Conservation (phyloP, 2,113 vertebrate genomes). For the Nothobranchius furzeri region DNA sequence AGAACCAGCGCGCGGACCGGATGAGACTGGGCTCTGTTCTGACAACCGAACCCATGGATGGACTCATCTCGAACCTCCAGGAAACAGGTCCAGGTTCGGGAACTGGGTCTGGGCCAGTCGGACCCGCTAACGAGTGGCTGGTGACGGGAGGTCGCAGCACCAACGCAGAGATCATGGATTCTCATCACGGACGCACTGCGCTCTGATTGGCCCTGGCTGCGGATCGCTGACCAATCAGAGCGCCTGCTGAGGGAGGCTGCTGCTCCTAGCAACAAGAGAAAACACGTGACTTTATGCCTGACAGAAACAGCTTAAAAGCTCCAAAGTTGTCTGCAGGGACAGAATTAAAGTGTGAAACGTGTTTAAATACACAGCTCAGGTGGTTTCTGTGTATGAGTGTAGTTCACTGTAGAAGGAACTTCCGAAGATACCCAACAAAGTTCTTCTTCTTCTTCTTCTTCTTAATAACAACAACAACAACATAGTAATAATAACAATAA, state of each 20-base stretch:
- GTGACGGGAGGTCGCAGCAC: background rate
- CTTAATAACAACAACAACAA: too few relatives aligned
- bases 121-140: background rate
- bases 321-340: too few relatives aligned
- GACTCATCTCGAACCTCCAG: too few relatives aligned
- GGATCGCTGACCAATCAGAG: constrained; percentile 56
- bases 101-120: background rate
- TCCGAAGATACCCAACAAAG: too few relatives aligned
- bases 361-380: too few relatives aligned
- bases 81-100: background rate
- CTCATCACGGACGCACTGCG: constrained; percentile 51
- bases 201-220: constrained; percentile 54
- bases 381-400: too few relatives aligned
- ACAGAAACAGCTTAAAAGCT: too few relatives aligned
- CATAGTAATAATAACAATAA: too few relatives aligned
- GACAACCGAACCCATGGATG: background rate
- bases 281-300: background rate
- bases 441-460: too few relatives aligned
- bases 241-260: constrained; percentile 23
- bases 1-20: too few relatives aligned
- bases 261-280: constrained; percentile 65
- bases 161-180: constrained; percentile 25
- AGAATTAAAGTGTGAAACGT: too few relatives aligned
- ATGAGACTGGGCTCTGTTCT: background rate
- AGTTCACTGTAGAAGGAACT: too few relatives aligned